These are phyloP conservation scores for Drosophila bocqueti DNA, from an alignment of 1,140 invertebrate species.

Conservation along the genomic window DNA sequence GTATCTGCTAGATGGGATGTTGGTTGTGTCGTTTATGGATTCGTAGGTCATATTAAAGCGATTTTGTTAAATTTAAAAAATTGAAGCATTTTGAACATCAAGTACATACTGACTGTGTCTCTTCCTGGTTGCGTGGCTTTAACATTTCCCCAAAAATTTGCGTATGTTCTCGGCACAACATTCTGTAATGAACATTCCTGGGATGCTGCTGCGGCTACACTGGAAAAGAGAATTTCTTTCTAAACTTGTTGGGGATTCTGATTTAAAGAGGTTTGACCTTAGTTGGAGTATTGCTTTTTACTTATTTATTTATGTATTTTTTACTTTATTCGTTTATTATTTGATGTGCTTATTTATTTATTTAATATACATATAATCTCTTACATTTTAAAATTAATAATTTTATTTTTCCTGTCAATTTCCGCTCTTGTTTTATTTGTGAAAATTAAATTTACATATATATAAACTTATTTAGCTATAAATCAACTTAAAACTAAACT, in stretches of 20 bases:
- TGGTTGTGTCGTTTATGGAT: neutral
- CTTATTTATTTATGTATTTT: no score
- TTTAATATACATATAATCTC: neutral
- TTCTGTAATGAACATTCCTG: slow-evolving; percentile 27
- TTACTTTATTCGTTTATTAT: neutral
- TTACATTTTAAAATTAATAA: neutral
- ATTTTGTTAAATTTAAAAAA: no score
- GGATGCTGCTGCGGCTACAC: slow-evolving; percentile 4
- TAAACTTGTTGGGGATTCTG: neutral
- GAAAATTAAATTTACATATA: neutral
- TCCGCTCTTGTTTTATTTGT: neutral
- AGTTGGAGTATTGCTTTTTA: no score
- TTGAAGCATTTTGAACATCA: neutral
- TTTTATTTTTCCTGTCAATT: no score
- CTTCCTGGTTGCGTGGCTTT: slow-evolving; percentile 6
- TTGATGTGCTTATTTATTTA: neutral
- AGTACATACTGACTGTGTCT: neutral
- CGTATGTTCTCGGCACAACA: slow-evolving; percentile 7
- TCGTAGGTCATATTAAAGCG: neutral
- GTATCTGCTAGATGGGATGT: neutral
- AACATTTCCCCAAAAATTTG: slow-evolving; percentile 12
- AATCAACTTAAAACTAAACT: neutral
- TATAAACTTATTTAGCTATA: neutral
- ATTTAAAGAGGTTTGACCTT: neutral
- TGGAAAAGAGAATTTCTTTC: neutral